Base-by-base conservation (phyloP, 2,888 invertebrate genomes). In the Troides helena region DNA sequence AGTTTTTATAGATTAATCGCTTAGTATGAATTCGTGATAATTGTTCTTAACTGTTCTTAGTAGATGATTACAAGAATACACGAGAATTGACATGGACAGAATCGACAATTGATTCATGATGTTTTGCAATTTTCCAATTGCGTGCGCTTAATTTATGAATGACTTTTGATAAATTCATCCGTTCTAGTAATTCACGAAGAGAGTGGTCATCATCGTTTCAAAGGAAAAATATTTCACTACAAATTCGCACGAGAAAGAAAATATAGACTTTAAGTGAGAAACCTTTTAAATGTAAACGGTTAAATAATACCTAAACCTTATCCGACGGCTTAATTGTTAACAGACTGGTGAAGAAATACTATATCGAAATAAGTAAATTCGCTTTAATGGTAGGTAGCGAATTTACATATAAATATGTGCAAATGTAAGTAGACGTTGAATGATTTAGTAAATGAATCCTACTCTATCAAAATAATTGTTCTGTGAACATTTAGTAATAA, bases 301-400 rank as follows among this genome's bases (percentile, higher is more conserved):
- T 36, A 65, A 68, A 50, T 39, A 50, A 39, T 59, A 30, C 46
- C 53, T 23, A 39, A 53, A 65, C 65, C 53, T 61, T 50, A 65
- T 69, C 64, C 64, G 60, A 61, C 53, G 60, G 43, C 12, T 68
- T 63, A 61, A 65, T 56, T 69, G 69, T 43, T 60, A 65, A 60
- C 58, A 59, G 63, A 64, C 57, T 39, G 53, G 58, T 69, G 36
- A 65, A 43, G 65, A 65, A 65, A 65, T 30, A 57, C 59, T 64
- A 68, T 39, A 64, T 36, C 59, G 64, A 64, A 67, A 53, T 39
- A 62, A 58, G 58, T 68, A 36, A 36, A 46, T 39, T 10, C 39
- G 10, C 39, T 39, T 7, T 10, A 39, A 10, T 39, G 10, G 39
- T 39, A 10, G 7, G 10, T 39, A 39, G 39, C 39, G 10, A 39